Percentiles rank a stretch among this genome's conserved stretches.
Evolutionary conservation across 2,797 vertebrate genomes (phyloP).

Genomic region (Pelobates cultripes): DNA sequence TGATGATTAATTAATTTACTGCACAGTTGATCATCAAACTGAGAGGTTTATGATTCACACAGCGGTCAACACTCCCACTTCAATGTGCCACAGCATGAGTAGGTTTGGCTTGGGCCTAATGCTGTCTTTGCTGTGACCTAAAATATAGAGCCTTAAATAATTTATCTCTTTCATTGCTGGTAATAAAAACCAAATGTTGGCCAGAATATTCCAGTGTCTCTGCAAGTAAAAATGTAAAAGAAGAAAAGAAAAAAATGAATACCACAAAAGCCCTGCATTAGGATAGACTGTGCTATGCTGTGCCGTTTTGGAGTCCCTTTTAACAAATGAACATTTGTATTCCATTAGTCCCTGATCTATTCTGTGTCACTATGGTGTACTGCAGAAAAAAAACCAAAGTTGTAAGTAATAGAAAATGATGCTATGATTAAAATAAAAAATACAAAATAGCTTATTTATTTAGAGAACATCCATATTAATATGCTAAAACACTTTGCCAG

Average conservation of each 20-base stretch:
- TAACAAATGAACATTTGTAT: conserved; percentile 57
- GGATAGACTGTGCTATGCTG: background rate
- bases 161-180: conserved; percentile 5
- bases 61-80: conserved; percentile 83
- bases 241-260: background rate
- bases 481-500: too few species aligned
- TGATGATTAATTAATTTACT: conserved; percentile 99
- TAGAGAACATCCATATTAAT: conserved; percentile 3
- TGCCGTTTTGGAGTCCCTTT: background rate
- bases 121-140: conserved; percentile 83
- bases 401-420: conserved; percentile 40
- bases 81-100: conserved; percentile 68
- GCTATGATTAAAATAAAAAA: background rate
- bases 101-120: conserved; percentile 68
- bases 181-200: background rate
- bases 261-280: background rate
- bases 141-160: conserved; percentile 62
- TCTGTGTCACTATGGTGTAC: conserved; percentile 46
- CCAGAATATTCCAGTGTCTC: too few species aligned
- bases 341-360: conserved; percentile 61
- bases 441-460: background rate
- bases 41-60: conserved; percentile 95
- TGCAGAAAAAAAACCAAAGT: conserved; percentile 30
- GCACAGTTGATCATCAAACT: conserved; percentile 97
- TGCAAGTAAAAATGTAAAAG: background rate